These are phyloP conservation scores for Pontoporia blainvillei DNA, from an alignment of 2,113 vertebrate species.

Conservation along the genomic window DNA sequence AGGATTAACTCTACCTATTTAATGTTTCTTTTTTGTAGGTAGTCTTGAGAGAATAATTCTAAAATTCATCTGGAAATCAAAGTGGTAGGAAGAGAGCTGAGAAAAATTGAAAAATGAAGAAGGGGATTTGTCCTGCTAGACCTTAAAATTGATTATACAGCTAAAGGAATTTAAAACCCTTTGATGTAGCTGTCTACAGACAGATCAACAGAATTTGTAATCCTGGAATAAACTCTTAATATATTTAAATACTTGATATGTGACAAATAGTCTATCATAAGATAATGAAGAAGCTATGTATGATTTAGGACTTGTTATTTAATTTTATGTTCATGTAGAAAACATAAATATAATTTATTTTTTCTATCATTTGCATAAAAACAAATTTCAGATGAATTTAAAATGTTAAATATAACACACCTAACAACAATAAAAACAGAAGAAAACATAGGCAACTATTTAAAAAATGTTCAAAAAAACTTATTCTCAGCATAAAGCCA, in stretches of 20 bases:
- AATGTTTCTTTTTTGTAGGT: background rate
- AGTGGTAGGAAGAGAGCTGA: background rate
- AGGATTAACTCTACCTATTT: background rate
- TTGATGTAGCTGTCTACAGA: slow-evolving; percentile 28
- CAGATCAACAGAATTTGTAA: background rate
- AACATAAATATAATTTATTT: background rate
- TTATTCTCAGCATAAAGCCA: background rate
- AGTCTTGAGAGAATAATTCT: background rate
- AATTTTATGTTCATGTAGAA: background rate
- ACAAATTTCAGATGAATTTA: background rate
- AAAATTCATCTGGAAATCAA: background rate
- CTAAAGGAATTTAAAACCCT: background rate
- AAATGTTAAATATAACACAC: background rate
- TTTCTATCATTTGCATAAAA: background rate
- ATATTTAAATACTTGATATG: slow-evolving; percentile 1
- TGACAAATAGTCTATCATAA: background rate
- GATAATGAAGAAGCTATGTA: background rate
- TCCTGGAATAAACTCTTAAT: slow-evolving; percentile 23
- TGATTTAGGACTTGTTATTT: background rate
- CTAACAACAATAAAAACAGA: background rate
- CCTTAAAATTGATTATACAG: slow-evolving; percentile 18
- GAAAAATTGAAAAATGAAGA: background rate
- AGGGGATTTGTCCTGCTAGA: background rate
- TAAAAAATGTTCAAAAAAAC: background rate
- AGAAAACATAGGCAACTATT: background rate